phyloP scores from a whole-genome alignment of 2,797 vertebrate genomes.

The Catharus ustulatus region DNA sequence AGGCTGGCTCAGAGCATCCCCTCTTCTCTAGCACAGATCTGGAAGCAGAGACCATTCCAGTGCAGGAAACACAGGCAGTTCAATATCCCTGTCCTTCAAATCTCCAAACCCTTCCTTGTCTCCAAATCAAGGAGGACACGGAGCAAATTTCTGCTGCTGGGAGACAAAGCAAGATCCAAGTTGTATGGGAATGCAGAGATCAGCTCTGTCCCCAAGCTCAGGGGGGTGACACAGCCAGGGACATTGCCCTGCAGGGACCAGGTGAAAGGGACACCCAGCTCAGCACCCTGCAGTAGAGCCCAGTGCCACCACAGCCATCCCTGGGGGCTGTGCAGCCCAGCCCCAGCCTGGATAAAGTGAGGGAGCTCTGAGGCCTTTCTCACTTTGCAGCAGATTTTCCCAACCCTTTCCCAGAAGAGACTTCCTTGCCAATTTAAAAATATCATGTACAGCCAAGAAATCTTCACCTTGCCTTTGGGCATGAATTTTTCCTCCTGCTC shows the following conservation, averaged over 20 bases:
- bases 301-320: background rate
- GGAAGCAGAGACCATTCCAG: background rate
- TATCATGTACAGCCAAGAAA: background rate
- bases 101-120: too few species aligned
- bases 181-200: background rate
- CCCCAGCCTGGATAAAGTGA: background rate
- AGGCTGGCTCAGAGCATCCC: background rate
- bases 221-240: background rate
- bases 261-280: background rate
- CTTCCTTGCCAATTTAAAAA: background rate
- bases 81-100: background rate
- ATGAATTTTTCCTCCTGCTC: background rate
- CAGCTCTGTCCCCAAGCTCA: fast-evolving
- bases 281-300: background rate
- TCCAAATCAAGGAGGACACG: fast-evolving
- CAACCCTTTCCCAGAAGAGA: background rate
- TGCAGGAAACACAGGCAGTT: fast-evolving
- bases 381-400: background rate
- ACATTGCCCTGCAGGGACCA: fast-evolving
- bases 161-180: background rate
- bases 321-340: background rate
- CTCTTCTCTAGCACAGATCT: background rate
- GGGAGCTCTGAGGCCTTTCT: fast-evolving
- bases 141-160: background rate
- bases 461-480: conserved; percentile 10